phyloP scores from a whole-genome alignment of 2,113 vertebrate species.

The Melanocharis versteri region DNA sequence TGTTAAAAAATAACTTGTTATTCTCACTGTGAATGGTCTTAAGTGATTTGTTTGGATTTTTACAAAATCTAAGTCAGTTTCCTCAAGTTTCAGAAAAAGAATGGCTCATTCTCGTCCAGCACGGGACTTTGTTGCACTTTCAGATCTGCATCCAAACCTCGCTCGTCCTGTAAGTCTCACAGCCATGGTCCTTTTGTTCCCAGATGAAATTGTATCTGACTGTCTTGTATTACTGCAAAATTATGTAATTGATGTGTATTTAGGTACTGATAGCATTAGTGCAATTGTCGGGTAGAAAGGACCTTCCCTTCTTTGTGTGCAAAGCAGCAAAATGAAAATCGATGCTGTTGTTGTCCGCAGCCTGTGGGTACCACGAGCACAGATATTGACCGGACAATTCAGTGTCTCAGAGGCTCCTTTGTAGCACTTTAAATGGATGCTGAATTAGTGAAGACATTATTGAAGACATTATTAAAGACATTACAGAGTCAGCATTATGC shows the following conservation, averaged over 20 bases:
- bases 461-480: background rate
- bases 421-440: constrained; percentile 52
- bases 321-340: constrained; percentile 60
- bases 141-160: constrained; percentile 86
- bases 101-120: constrained; percentile 71
- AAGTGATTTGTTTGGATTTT: constrained; percentile 44
- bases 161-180: constrained; percentile 82
- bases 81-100: constrained; percentile 67
- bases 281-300: constrained; percentile 47
- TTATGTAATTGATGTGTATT: constrained; percentile 52
- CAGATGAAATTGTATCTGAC: constrained; percentile 27
- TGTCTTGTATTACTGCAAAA: constrained; percentile 31
- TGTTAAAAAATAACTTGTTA: constrained; percentile 37
- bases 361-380: background rate
- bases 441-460: constrained; percentile 44
- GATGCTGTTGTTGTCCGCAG: constrained; percentile 28
- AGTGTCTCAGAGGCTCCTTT: constrained; percentile 62
- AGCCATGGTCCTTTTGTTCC: constrained; percentile 34
- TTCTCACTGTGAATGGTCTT: constrained; percentile 7
- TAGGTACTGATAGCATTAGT: constrained; percentile 43
- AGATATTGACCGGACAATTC: constrained; percentile 42
- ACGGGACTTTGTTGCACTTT: constrained; percentile 78
- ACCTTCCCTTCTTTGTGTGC: constrained; percentile 44
- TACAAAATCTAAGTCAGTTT: constrained; percentile 28
- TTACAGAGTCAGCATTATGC: constrained; percentile 54